Base-by-base conservation (phyloP, 2,113 vertebrate species). In the Siniperca chuatsi region DNA sequence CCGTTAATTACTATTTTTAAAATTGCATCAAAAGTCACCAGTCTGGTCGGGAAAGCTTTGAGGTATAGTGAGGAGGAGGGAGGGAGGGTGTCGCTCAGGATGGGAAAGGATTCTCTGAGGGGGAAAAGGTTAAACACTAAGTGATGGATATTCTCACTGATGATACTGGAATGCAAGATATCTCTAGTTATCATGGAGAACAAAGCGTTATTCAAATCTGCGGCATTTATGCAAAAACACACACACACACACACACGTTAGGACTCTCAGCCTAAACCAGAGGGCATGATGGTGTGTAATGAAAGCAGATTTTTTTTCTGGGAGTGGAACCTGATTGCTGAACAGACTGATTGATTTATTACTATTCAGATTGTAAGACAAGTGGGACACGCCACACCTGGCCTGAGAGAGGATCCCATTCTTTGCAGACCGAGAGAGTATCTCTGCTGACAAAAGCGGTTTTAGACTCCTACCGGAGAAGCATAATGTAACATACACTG, bases 291-390 rank as follows among this genome's bases (percentile, higher is more conserved):
- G 44, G 72, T 71, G 57, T 61, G 54, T 44, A 6, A 71, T 55
- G n/a, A 64, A 75, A 57, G 48, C 35, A 18, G 11, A n/a, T 0
- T 50, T 48, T 13, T 46, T 75, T 82, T 82, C 72, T 77, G 46
- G 61, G 44, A 82, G 71, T 69, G 35, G 69, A 80, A 75, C 72
- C 40, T 64, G 90, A 92, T 90, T 89, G 83, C 75, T 73, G n/a
- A 25, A 82, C 61, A 68, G 15, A 52, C 37, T 89, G 90, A 92
- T 89, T 93, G 86, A 86, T 84, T 89, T 69, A 74, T 88, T 77
- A 86, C 77, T 62, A 81, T 66, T 86, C 71, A 58, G 85, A 92
- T 93, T 93, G 88, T 88, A 88, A 90, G 86, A 92, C 85, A 48
- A 78, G 87, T 65, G 78, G 60, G 79, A 83, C 46, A 42, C 0